Evolutionary conservation across 53 echinoderm and acorn worm species (phyloP).

Genomic region (Arbacia lixula): DNA sequence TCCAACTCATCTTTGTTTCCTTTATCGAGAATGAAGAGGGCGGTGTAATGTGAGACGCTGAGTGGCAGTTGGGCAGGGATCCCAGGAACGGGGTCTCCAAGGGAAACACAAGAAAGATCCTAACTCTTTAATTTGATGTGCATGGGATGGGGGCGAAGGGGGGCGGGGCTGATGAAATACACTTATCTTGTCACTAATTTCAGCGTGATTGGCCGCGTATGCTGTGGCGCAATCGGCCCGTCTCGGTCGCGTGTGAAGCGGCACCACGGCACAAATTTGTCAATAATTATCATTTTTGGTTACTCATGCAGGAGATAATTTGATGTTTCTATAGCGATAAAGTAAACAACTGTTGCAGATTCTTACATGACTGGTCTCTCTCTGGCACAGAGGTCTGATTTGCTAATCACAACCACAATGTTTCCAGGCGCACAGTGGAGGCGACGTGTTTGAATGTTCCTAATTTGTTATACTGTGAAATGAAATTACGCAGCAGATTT

Average conservation of each 20-base stretch:
- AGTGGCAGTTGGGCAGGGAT: slow-evolving; percentile 22
- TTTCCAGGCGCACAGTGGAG: not conserved
- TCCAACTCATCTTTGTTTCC: not conserved
- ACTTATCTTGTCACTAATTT: not conserved
- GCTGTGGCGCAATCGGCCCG: not conserved
- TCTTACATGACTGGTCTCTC: not conserved
- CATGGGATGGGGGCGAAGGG: not conserved
- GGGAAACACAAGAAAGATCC: slow-evolving; percentile 1
- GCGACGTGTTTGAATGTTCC: not conserved
- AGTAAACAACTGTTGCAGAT: slow-evolving; percentile 5
- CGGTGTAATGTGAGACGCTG: slow-evolving; percentile 3
- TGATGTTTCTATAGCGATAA: slow-evolving; percentile 20
- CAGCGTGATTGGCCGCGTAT: slow-evolving; percentile 8
- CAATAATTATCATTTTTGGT: slow-evolving; percentile 41
- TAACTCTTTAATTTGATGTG: slow-evolving; percentile 20
- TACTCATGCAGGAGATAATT: slow-evolving; percentile 44
- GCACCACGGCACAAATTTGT: slow-evolving; percentile 12
- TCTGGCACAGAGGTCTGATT: not conserved
- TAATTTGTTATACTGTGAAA: slow-evolving; percentile 28
- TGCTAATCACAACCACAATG: too few relatives aligned
- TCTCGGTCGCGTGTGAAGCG: slow-evolving; percentile 33
- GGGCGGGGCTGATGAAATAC: not conserved
- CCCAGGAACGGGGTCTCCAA: not conserved
- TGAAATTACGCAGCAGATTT: slow-evolving; percentile 32
- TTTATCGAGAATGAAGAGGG: not conserved